phyloP scores from a whole-genome alignment of 2,797 vertebrate genomes.

The Smutsia temminckii region DNA sequence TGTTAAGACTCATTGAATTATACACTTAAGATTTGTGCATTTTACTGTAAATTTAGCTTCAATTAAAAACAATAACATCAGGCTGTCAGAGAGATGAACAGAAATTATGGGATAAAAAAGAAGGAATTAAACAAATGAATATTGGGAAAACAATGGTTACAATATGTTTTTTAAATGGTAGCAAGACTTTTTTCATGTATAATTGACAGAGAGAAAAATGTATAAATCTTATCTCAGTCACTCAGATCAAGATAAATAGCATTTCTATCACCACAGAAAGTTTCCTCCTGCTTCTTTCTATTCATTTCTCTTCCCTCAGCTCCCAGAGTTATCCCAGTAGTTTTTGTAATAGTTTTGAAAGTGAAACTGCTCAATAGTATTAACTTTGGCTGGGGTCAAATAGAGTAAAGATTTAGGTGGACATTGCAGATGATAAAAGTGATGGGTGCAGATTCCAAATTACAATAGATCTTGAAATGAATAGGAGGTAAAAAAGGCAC shows the following conservation, averaged over 20 bases:
- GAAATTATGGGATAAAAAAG: background rate
- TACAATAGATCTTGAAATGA: background rate
- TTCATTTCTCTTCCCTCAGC: background rate
- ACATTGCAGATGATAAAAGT: background rate
- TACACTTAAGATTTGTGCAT: background rate
- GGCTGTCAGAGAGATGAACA: background rate
- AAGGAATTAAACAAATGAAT: background rate
- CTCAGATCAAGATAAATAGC: background rate
- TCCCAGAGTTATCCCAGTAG: background rate
- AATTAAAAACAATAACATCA: background rate
- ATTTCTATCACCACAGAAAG: background rate
- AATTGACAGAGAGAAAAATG: slow-evolving; percentile 26
- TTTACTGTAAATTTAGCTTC: slow-evolving; percentile 14
- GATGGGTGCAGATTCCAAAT: background rate
- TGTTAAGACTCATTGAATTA: background rate
- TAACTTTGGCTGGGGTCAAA: background rate
- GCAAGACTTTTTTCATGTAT: background rate
- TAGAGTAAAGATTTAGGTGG: slow-evolving; percentile 40
- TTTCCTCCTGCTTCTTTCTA: background rate
- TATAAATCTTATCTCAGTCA: background rate
- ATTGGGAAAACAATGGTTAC: background rate
- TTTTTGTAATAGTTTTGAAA: slow-evolving; percentile 39
- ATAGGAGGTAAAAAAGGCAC: background rate
- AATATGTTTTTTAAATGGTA: background rate
- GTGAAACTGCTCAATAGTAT: background rate